phyloP scores from a whole-genome alignment of 2,113 vertebrate genomes.

The Hypomesus transpacificus region DNA sequence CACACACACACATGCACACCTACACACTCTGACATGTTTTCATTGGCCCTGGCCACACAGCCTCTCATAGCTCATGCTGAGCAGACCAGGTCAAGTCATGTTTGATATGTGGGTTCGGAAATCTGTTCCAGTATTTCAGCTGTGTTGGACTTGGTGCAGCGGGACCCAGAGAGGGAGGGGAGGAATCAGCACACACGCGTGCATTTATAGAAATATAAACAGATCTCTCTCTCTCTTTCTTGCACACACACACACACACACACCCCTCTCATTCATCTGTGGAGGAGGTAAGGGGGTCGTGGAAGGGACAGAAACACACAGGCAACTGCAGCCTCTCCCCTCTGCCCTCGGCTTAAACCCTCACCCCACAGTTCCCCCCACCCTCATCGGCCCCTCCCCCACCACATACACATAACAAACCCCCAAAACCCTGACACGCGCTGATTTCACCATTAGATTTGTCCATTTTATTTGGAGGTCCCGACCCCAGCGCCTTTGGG shows the following conservation, averaged over 20 bases:
- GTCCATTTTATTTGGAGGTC: constrained; percentile 52
- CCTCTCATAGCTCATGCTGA: too few relatives aligned
- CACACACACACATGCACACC: neutral
- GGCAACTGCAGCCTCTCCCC: constrained; percentile 14
- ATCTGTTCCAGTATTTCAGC: too few relatives aligned
- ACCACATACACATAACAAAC: constrained; percentile 19
- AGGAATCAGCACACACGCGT: too few relatives aligned
- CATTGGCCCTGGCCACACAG: neutral
- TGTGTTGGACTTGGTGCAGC: too few relatives aligned
- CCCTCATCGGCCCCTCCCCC: constrained; percentile 26
- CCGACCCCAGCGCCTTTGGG: constrained; percentile 50
- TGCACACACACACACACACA: constrained; percentile 1
- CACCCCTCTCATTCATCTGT: constrained; percentile 14
- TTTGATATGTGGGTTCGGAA: too few relatives aligned
- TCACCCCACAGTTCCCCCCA: neutral
- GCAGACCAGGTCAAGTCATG: too few relatives aligned
- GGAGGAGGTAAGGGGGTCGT: neutral
- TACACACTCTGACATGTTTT: neutral
- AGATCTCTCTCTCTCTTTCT: neutral
- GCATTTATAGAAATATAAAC: too few relatives aligned
- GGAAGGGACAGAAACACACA: constrained; percentile 42
- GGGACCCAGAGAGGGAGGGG: too few relatives aligned
- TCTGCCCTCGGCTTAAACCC: neutral
- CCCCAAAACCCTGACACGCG: neutral
- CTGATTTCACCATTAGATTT: constrained; percentile 52